phyloP scores from a whole-genome alignment of 2,888 invertebrate species.

The Idaea straminata region DNA sequence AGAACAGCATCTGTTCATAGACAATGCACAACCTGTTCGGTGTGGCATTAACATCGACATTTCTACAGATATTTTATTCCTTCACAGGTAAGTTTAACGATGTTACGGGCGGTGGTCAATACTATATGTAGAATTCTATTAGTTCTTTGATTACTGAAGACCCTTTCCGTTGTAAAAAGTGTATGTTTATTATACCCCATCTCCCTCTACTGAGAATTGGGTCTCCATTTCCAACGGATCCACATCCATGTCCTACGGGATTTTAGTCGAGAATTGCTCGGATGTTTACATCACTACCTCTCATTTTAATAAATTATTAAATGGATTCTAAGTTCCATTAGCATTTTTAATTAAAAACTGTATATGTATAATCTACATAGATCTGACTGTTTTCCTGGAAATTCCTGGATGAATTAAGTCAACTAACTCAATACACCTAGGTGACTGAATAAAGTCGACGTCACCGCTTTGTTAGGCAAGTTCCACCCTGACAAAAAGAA shows the following conservation, averaged over 20 bases:
- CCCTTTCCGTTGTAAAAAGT: neutral
- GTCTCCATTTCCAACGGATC: neutral
- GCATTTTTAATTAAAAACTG: neutral
- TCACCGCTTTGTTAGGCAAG: too few relatives aligned
- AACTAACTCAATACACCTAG: too few relatives aligned
- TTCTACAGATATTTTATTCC: constrained; percentile 67
- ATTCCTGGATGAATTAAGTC: too few relatives aligned
- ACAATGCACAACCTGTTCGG: constrained; percentile 72
- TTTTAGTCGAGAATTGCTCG: neutral
- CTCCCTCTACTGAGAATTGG: neutral
- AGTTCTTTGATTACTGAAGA: neutral
- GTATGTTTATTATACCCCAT: neutral
- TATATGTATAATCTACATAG: neutral
- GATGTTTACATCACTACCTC: neutral
- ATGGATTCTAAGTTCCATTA: neutral
- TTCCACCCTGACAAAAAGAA: too few relatives aligned
- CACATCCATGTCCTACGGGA: neutral
- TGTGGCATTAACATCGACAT: constrained; percentile 65
- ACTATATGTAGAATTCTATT: constrained; percentile 1
- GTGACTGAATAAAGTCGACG: too few relatives aligned
- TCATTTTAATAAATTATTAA: neutral
- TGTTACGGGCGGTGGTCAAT: neutral
- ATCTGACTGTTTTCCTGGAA: too few relatives aligned
- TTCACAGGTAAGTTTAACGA: constrained; percentile 53
- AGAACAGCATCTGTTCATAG: constrained; percentile 59